Evolutionary conservation across 2,113 vertebrate genomes (phyloP).

Genomic region (Campylomormyrus tamandua): DNA sequence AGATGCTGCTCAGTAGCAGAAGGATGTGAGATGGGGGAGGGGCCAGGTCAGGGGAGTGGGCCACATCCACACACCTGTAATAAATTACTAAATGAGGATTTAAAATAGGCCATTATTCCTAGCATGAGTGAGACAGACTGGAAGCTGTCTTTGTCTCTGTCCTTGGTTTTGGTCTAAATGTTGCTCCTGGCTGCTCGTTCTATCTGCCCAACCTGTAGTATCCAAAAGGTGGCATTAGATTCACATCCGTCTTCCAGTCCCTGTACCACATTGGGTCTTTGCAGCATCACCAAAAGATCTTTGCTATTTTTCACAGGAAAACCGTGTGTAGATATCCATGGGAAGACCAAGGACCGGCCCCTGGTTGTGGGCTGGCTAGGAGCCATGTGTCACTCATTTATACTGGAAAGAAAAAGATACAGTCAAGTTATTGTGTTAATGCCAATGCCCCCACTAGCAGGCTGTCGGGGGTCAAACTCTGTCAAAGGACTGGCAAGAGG

Average conservation of each 20-base stretch:
- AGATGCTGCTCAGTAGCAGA: not conserved
- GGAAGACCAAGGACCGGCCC: not conserved
- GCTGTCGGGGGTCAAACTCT: not conserved
- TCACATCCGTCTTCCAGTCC: not conserved
- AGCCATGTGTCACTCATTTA: not conserved
- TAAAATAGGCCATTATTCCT: not conserved
- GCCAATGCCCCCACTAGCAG: not conserved
- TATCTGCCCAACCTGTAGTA: not conserved
- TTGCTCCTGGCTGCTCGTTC: not conserved
- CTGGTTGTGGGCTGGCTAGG: not conserved
- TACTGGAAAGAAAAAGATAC: not conserved
- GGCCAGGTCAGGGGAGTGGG: not conserved
- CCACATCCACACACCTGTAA: not conserved
- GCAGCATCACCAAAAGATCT: not conserved
- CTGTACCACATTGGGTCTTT: not conserved
- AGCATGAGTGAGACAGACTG: not conserved
- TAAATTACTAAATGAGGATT: not conserved
- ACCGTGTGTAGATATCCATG: not conserved
- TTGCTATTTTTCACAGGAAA: not conserved
- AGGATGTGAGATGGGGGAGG: not conserved
- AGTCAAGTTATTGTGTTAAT: not conserved
- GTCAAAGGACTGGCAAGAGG: not conserved
- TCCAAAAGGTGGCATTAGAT: not conserved
- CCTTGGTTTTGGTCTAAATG: not conserved
- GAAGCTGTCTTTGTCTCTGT: not conserved